These are phyloP conservation scores for Yponomeuta malinellus DNA, from an alignment of 2,888 invertebrate species.

Conservation along the genomic window DNA sequence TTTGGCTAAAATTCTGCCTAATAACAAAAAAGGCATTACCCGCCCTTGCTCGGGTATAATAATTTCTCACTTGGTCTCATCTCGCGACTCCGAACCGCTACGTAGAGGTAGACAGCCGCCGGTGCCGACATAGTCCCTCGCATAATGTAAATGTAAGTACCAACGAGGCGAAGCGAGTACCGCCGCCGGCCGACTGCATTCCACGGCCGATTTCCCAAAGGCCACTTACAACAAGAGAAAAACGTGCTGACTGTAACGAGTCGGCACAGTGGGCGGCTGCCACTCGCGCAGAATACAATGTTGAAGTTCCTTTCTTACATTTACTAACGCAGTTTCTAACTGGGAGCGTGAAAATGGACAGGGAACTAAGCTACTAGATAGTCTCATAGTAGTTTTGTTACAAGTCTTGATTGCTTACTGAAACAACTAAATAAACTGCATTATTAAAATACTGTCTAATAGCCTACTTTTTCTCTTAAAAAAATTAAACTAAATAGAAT, in stretches of 20 bases:
- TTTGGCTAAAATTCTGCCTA: too few species aligned
- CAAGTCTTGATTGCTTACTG: too few species aligned
- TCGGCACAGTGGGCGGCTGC: neutral
- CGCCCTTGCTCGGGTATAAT: neutral
- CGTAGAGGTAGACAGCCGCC: slow-evolving; percentile 33
- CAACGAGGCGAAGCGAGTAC: slow-evolving; percentile 21
- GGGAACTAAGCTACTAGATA: too few species aligned
- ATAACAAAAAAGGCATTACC: too few species aligned
- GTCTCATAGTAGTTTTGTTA: too few species aligned
- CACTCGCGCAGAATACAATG: neutral
- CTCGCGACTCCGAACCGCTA: slow-evolving; percentile 28
- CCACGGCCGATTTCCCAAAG: slow-evolving; percentile 33
- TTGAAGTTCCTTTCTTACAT: neutral
- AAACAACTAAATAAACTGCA: too few species aligned
- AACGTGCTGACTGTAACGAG: slow-evolving; percentile 15
- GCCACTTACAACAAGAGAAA: slow-evolving; percentile 21
- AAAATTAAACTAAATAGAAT: neutral
- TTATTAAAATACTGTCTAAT: neutral
- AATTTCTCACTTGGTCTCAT: slow-evolving; percentile 23
- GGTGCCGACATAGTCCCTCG: slow-evolving; percentile 31
- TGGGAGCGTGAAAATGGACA: neutral
- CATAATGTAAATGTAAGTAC: slow-evolving; percentile 32
- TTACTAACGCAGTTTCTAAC: neutral
- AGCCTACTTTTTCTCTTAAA: neutral
- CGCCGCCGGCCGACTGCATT: slow-evolving; percentile 37